Evolutionary conservation across 1,140 invertebrate species (phyloP).

Genomic region (Oryctes rhinoceros): DNA sequence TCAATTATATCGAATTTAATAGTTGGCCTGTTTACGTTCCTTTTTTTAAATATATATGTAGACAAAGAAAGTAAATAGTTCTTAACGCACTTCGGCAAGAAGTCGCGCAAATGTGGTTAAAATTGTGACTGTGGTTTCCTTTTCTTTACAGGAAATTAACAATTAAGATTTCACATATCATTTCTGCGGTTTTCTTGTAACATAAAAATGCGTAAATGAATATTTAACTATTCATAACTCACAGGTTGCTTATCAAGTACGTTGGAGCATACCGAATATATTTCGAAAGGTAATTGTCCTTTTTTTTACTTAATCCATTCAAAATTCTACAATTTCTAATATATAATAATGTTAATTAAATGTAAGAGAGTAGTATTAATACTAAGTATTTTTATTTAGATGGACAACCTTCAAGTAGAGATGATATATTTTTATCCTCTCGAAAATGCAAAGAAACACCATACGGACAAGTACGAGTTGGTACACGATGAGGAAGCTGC

Average conservation of each 20-base stretch:
- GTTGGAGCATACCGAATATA: neutral
- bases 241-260: neutral
- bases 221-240: neutral
- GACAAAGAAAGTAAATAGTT: too few species aligned
- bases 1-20: too few species aligned
- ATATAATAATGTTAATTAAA: too few species aligned
- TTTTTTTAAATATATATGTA: too few species aligned
- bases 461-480: constrained; percentile 71
- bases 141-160: constrained; percentile 32
- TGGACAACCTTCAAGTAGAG: constrained; percentile 62
- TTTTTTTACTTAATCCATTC: too few species aligned
- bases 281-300: neutral
- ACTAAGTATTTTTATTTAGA: constrained; percentile 27
- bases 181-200: constrained; percentile 6
- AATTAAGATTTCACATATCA: constrained; percentile 35
- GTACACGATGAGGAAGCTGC: constrained; percentile 64
- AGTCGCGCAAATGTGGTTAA: constrained; percentile 7
- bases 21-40: too few species aligned
- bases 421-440: constrained; percentile 69
- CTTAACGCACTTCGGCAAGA: neutral
- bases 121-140: constrained; percentile 5
- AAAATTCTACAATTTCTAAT: too few species aligned
- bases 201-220: neutral
- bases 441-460: constrained; percentile 70
- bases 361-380: too few species aligned